These are phyloP conservation scores for Tanypteryx hageni DNA, from an alignment of 2,888 invertebrate genomes.

Conservation along the genomic window DNA sequence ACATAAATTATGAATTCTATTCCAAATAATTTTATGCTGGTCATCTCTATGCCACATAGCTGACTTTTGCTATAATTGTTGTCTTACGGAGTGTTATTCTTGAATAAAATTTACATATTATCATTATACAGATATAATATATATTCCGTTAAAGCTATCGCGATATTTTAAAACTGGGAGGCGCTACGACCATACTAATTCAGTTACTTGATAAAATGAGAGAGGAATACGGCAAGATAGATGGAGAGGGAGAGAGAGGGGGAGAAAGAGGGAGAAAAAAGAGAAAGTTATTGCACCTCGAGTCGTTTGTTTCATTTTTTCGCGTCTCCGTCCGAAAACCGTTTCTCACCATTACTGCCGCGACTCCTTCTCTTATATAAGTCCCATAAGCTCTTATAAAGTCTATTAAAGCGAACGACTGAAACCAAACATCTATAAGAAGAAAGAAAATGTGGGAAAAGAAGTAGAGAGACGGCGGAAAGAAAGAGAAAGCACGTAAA, in stretches of 20 bases:
- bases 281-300: conserved; percentile 6
- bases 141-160: too few relatives aligned
- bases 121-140: too few relatives aligned
- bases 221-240: neutral
- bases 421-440: neutral
- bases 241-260: neutral
- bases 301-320: conserved; percentile 23
- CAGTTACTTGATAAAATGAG: neutral
- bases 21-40: too few relatives aligned
- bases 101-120: too few relatives aligned
- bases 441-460: neutral
- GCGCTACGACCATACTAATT: too few relatives aligned
- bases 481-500: neutral
- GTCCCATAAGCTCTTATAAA: conserved; percentile 28
- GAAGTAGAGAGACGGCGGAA: neutral
- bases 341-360: neutral
- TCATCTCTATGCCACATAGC: too few relatives aligned
- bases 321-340: neutral
- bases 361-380: conserved; percentile 2
- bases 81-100: too few relatives aligned
- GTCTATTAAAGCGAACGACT: conserved; percentile 5
- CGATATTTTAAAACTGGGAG: too few relatives aligned
- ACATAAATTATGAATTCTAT: too few relatives aligned
- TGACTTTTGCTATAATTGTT: too few relatives aligned
- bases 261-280: too few relatives aligned